Percentiles rank a stretch among this genome's conserved stretches.
phyloP scores from a whole-genome alignment of 2,888 invertebrate genomes.

The Sarcophaga subvicina region DNA sequence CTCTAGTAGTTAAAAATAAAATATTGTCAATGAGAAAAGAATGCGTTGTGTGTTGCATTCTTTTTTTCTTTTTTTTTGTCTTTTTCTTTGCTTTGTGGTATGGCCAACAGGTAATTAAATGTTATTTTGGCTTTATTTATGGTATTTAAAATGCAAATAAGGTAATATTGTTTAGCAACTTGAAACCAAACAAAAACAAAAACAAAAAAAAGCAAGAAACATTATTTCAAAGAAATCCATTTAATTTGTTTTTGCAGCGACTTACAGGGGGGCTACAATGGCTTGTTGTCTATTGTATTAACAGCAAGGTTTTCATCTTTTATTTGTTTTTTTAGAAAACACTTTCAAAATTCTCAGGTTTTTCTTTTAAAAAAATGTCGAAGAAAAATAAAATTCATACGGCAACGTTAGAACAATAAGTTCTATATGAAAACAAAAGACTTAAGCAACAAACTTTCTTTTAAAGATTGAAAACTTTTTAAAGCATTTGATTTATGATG shows the following conservation, averaged over 20 bases:
- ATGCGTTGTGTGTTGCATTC: conserved; percentile 30
- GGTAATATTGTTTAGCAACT: conserved; percentile 37
- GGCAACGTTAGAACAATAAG: neutral
- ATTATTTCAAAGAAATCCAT: neutral
- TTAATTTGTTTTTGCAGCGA: neutral
- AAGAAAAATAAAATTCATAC: too few relatives aligned
- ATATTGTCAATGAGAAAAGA: conserved; percentile 56
- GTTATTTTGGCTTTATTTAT: conserved; percentile 61
- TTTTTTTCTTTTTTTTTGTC: neutral
- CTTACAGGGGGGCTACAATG: neutral
- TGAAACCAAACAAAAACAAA: neutral
- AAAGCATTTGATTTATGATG: neutral
- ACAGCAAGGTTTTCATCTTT: neutral
- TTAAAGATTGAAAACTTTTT: neutral
- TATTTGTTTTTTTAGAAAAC: neutral
- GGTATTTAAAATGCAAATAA: conserved; percentile 67
- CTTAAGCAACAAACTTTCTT: neutral
- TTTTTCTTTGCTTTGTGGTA: conserved; percentile 15
- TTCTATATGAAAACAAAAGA: neutral
- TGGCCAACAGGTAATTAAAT: conserved; percentile 68
- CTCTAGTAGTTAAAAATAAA: conserved; percentile 16
- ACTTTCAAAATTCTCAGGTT: neutral
- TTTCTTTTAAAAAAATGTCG: neutral
- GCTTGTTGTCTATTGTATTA: neutral
- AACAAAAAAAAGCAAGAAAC: neutral